Evolutionary conservation across 2,113 vertebrate genomes (phyloP).

Genomic region (Gobiocypris rarus): DNA sequence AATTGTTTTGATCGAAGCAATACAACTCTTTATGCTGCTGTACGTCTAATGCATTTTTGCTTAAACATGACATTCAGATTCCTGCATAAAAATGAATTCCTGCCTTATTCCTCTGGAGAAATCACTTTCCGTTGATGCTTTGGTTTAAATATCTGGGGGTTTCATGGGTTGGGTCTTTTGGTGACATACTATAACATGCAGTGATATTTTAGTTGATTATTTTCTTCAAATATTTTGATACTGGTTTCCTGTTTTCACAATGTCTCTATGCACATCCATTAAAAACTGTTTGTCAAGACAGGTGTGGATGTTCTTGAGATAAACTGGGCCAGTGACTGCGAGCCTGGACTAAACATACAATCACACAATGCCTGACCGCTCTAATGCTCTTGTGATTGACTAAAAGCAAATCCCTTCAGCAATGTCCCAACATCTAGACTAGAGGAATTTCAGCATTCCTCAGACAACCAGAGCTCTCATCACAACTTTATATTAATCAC

Average conservation of each 20-base stretch:
- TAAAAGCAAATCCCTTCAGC: conserved; percentile 8
- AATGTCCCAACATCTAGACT: neutral
- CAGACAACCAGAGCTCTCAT: neutral
- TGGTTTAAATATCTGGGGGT: neutral
- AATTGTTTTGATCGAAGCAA: neutral
- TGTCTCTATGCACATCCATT: neutral
- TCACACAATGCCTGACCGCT: conserved; percentile 4
- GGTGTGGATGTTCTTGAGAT: neutral
- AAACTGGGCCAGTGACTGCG: neutral
- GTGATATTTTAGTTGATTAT: neutral
- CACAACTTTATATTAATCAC: neutral
- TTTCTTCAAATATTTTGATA: neutral
- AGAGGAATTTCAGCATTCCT: neutral
- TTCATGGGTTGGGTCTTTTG: too few species aligned
- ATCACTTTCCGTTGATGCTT: neutral
- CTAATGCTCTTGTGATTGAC: neutral
- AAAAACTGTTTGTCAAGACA: neutral
- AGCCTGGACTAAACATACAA: neutral
- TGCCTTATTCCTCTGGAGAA: neutral
- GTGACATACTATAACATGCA: neutral
- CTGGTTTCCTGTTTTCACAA: neutral
- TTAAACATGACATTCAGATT: neutral
- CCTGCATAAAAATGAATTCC: neutral
- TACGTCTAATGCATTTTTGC: neutral
- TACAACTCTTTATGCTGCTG: too few species aligned